Conservation (phyloP, 1,140 invertebrate species). For the Oedothorax gibbosus region DNA sequence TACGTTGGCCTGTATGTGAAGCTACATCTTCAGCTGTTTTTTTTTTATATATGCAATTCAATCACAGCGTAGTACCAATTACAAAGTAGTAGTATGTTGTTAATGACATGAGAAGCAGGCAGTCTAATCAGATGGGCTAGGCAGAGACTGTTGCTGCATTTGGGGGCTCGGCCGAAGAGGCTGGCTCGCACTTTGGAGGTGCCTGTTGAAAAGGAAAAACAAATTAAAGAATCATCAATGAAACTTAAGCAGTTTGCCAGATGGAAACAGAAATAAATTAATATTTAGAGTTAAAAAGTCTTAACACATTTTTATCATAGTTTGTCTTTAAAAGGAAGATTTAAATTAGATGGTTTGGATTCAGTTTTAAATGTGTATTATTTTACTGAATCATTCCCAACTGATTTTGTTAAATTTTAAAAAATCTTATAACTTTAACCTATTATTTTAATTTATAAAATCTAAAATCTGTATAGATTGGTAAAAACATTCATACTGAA, state of each 20-base stretch:
- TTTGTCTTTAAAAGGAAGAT: no score
- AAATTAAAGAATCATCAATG: neutral
- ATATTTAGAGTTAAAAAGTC: no score
- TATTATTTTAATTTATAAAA: no score
- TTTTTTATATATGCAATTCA: slow-evolving; percentile 43
- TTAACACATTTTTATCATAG: no score
- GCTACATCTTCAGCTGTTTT: slow-evolving; percentile 39
- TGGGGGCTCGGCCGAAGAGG: slow-evolving; percentile 49
- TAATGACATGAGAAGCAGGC: slow-evolving; percentile 61
- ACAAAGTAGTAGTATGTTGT: slow-evolving; percentile 53
- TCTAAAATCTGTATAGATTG: no score
- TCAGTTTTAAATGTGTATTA: no score
- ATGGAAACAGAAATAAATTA: neutral
- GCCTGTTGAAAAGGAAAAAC: slow-evolving; percentile 21
- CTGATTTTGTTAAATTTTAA: no score
- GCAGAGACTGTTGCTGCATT: slow-evolving; percentile 58
- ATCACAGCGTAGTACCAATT: slow-evolving; percentile 58
- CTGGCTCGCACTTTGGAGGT: slow-evolving; percentile 33
- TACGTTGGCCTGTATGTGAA: slow-evolving; percentile 21
- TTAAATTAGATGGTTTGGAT: no score
- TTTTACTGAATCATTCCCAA: no score
- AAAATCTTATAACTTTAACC: no score
- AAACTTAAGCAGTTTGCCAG: neutral
- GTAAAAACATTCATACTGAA: no score
- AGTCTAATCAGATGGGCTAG: slow-evolving; percentile 48